Evolutionary conservation across 2,113 vertebrate genomes (phyloP).

Genomic region (Cephalophus harveyi): DNA sequence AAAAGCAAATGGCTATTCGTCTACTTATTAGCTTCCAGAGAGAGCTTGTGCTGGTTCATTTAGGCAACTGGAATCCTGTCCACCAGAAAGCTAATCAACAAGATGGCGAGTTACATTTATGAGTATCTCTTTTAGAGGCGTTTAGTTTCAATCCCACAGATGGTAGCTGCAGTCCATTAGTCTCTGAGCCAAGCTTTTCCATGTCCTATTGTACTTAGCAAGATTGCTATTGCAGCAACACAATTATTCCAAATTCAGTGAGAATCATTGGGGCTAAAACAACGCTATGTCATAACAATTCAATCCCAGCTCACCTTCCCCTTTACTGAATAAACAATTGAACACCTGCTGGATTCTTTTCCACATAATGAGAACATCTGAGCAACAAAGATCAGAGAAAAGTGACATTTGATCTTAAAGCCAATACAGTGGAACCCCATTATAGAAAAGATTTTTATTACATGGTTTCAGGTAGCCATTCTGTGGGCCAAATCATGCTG

Average conservation of each 20-base stretch:
- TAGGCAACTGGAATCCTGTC: conserved; percentile 28
- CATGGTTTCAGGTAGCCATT: conserved; percentile 33
- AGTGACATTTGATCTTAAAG: conserved; percentile 51
- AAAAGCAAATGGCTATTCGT: conserved; percentile 26
- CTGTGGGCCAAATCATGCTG: background rate
- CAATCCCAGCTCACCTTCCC: conserved; percentile 70
- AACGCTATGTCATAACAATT: conserved; percentile 55
- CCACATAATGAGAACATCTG: conserved; percentile 51
- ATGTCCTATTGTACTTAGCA: conserved; percentile 67
- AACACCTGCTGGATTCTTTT: conserved; percentile 67
- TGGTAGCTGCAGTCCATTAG: conserved; percentile 68
- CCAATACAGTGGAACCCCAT: background rate
- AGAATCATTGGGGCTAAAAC: conserved; percentile 57
- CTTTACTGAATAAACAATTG: conserved; percentile 58
- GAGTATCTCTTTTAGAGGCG: conserved; percentile 62
- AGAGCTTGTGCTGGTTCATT: conserved; percentile 22
- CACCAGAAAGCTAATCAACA: conserved; percentile 66
- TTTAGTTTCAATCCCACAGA: conserved; percentile 68
- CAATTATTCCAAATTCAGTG: conserved; percentile 57
- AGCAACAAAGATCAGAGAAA: conserved; percentile 56
- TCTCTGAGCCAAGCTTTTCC: conserved; percentile 58
- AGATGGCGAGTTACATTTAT: conserved; percentile 62
- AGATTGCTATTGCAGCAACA: conserved; percentile 65
- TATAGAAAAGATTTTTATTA: conserved; percentile 33
- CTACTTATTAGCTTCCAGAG: conserved; percentile 1